Percentiles rank a stretch among this genome's conserved stretches.
These are phyloP conservation scores for Fistularia commersonii DNA, from an alignment of 2,797 vertebrate genomes.

Conservation along the genomic window DNA sequence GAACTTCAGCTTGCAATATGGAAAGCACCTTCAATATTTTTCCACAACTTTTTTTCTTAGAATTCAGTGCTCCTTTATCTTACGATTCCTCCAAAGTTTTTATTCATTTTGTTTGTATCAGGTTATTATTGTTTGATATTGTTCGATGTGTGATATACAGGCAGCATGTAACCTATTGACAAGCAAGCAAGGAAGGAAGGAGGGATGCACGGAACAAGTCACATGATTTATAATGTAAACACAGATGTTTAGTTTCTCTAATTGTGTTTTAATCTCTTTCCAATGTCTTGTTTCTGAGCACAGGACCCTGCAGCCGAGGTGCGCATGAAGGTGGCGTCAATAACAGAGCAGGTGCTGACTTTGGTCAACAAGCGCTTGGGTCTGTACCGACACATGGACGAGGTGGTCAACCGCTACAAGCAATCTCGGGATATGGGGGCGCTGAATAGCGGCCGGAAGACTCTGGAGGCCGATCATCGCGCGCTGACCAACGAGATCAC, in stretches of 20 bases:
- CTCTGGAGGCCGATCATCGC: slow-evolving; percentile 90
- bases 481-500: slow-evolving; percentile 86
- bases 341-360: slow-evolving; percentile 96
- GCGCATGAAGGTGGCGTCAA: slow-evolving; percentile 98
- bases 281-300: background rate
- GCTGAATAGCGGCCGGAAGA: slow-evolving; percentile 89
- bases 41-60: no score
- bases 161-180: no score
- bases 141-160: no score
- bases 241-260: background rate
- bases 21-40: no score
- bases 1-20: no score
- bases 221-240: no score
- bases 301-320: slow-evolving; percentile 97
- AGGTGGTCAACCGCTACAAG: slow-evolving; percentile 96
- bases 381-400: slow-evolving; percentile 94
- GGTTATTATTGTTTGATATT: no score
- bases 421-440: slow-evolving; percentile 90
- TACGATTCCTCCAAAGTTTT: no score
- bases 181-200: no score
- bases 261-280: background rate
- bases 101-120: no score
- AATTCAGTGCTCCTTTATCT: no score
- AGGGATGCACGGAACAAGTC: no score
- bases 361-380: slow-evolving; percentile 95